A percentile compares a stretch with the other conserved stretches of the same genome.
Evolutionary conservation across 2,888 invertebrate species (phyloP).

Genomic region (Heliconius cydno): DNA sequence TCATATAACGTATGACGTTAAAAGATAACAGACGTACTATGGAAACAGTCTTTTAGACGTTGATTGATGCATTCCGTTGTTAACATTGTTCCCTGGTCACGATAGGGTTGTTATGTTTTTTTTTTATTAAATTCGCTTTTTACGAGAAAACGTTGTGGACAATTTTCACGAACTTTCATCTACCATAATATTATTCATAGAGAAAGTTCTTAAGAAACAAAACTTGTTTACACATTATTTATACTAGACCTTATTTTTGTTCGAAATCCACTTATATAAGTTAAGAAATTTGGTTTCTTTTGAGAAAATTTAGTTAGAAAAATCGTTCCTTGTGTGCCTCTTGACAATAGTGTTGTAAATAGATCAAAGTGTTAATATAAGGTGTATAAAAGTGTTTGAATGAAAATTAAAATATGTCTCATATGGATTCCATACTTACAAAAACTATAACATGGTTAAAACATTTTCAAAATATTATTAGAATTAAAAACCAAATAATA

Average conservation of each 20-base stretch:
- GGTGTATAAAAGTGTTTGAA: neutral
- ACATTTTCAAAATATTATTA: no score
- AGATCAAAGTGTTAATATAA: conserved; percentile 4
- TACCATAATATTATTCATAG: conserved; percentile 47
- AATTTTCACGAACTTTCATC: conserved; percentile 39
- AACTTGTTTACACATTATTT: conserved; percentile 44
- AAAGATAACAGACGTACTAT: conserved; percentile 6
- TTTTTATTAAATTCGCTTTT: conserved; percentile 43
- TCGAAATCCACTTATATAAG: conserved; percentile 33
- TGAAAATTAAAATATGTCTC: neutral
- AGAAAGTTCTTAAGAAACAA: conserved; percentile 38
- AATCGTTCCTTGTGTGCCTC: neutral
- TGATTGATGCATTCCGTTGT: conserved; percentile 56
- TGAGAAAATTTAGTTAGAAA: conserved; percentile 9
- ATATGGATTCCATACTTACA: no score
- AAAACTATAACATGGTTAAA: no score
- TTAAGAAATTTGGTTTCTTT: conserved; percentile 22
- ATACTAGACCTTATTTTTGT: conserved; percentile 33
- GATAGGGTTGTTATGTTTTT: conserved; percentile 51
- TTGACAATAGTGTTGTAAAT: neutral
- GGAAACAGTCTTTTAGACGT: conserved; percentile 48
- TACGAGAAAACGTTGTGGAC: conserved; percentile 40
- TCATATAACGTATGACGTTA: neutral
- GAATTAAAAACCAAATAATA: no score
- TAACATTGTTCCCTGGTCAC: conserved; percentile 54